phyloP scores from a whole-genome alignment of 2,113 vertebrate genomes.

The Indri indri region DNA sequence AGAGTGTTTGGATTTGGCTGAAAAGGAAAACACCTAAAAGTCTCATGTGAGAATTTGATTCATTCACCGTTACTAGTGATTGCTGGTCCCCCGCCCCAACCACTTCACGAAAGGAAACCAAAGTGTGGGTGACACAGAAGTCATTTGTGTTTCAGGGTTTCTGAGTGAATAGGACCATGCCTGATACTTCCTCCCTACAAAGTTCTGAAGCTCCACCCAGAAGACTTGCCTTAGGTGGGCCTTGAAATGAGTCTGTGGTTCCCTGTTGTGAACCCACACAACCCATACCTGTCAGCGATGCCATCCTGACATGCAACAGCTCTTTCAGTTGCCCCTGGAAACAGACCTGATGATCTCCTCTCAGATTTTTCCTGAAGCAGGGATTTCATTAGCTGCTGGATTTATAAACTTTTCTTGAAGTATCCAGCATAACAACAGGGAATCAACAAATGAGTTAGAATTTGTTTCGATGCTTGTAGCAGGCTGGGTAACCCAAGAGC shows the following conservation, averaged over 20 bases:
- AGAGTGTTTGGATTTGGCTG: slow-evolving; percentile 9
- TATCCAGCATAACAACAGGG: background rate
- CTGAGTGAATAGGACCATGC: background rate
- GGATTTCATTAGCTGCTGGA: slow-evolving; percentile 42
- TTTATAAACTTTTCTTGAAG: background rate
- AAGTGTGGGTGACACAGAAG: background rate
- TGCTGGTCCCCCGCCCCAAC: background rate
- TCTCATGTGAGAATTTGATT: background rate
- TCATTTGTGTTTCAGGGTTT: background rate
- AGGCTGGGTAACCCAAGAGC: background rate
- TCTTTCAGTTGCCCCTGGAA: background rate
- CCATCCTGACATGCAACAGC: background rate
- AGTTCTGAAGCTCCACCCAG: background rate
- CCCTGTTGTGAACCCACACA: background rate
- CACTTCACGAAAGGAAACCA: background rate
- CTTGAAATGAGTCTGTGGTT: background rate
- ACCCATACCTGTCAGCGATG: background rate
- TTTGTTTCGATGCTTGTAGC: background rate
- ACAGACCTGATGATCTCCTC: background rate
- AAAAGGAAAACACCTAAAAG: background rate
- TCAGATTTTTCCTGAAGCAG: background rate
- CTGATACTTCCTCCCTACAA: background rate
- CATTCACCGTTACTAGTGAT: background rate
- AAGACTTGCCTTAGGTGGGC: background rate
- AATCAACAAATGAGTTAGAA: background rate